Percentiles rank a stretch among this genome's conserved stretches.
These are phyloP conservation scores for Larimichthys crocea DNA, from an alignment of 2,113 vertebrate species.

Conservation along the genomic window DNA sequence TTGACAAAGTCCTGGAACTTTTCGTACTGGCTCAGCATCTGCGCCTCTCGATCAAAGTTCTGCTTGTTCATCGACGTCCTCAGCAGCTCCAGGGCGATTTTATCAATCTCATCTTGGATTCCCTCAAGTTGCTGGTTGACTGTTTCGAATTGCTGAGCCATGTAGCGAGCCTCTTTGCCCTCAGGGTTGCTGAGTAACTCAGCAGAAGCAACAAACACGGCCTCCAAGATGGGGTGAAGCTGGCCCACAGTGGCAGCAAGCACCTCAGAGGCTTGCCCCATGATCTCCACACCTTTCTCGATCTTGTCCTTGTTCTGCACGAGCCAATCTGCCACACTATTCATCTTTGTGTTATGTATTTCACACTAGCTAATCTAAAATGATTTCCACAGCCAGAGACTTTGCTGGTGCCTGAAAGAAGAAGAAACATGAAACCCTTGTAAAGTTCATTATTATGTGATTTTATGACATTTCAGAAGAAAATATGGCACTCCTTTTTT, in stretches of 20 bases:
- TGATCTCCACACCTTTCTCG: conserved; percentile 86
- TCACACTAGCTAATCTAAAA: conserved; percentile 49
- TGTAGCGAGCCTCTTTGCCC: conserved; percentile 80
- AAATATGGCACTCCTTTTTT: neutral
- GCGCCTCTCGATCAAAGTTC: conserved; percentile 83
- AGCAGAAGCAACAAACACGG: conserved; percentile 81
- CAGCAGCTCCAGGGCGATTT: conserved; percentile 80
- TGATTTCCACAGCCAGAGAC: conserved; percentile 51
- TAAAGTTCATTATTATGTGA: conserved; percentile 47
- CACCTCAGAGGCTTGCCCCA: conserved; percentile 84
- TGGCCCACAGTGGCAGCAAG: conserved; percentile 84
- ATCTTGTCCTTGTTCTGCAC: conserved; percentile 84
- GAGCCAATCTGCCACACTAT: conserved; percentile 84
- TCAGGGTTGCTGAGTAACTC: conserved; percentile 85
- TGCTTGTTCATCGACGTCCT: conserved; percentile 83
- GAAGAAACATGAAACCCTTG: conserved; percentile 69
- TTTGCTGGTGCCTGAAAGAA: conserved; percentile 79
- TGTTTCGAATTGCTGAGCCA: conserved; percentile 79
- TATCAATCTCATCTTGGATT: conserved; percentile 80
- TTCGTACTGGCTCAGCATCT: conserved; percentile 86
- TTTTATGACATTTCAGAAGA: conserved; percentile 33
- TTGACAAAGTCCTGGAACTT: conserved; percentile 86
- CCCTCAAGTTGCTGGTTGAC: conserved; percentile 83
- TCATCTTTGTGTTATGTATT: conserved; percentile 72
- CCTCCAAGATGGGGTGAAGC: conserved; percentile 85